Evolutionary conservation across 2,113 vertebrate genomes (phyloP).

Genomic region (Cyanoderma ruficeps): DNA sequence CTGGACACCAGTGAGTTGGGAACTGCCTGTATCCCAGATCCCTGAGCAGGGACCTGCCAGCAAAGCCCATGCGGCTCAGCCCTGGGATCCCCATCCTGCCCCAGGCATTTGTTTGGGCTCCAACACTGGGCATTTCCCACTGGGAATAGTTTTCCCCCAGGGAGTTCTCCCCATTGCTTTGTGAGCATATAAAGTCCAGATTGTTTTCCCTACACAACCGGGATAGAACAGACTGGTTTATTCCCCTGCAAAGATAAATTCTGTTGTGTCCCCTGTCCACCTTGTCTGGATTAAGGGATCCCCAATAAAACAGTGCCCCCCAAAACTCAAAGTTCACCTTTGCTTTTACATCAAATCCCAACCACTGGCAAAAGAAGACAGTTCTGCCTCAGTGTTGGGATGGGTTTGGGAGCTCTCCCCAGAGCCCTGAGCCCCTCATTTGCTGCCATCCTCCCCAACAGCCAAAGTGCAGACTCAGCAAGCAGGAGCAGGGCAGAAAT

Average conservation of each 20-base stretch:
- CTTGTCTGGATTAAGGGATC: background rate
- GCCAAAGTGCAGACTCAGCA: background rate
- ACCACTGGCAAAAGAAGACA: accelerated
- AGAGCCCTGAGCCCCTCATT: background rate
- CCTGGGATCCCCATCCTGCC: background rate
- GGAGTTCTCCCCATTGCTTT: accelerated
- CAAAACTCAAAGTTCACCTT: background rate
- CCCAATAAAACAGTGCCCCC: background rate
- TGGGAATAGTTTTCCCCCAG: background rate
- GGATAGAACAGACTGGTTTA: background rate
- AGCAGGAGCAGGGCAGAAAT: accelerated
- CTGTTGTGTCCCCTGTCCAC: accelerated
- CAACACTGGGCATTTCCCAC: background rate
- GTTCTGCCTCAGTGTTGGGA: accelerated
- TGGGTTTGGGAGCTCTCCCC: background rate
- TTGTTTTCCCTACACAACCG: accelerated
- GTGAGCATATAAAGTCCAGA: background rate
- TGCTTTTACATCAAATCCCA: background rate
- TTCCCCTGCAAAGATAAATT: background rate
- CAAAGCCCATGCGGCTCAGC: accelerated
- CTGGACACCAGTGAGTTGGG: accelerated
- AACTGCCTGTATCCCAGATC: background rate
- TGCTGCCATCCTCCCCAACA: background rate
- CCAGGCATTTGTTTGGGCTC: background rate
- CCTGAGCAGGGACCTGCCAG: background rate